Evolutionary conservation across 2,888 invertebrate genomes (phyloP).

Genomic region (Oegoconia quadripuncta): DNA sequence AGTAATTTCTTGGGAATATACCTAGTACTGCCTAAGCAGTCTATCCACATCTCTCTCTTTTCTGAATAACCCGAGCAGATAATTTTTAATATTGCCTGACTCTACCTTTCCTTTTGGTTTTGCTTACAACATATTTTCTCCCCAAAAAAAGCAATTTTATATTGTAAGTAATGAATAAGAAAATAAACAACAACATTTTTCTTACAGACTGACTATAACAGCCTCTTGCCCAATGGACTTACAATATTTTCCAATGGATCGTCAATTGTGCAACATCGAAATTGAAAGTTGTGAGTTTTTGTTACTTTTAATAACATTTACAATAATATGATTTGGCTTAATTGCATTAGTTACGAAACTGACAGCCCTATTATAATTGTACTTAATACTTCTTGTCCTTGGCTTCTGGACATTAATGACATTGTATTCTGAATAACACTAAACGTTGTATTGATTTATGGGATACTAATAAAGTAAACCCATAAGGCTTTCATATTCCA

Average conservation of each 20-base stretch:
- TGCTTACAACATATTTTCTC: too few relatives aligned
- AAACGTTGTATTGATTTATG: too few relatives aligned
- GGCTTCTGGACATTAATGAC: constrained; percentile 12
- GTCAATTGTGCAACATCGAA: constrained; percentile 96
- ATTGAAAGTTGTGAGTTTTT: constrained; percentile 96
- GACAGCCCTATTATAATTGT: background rate
- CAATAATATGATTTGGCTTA: background rate
- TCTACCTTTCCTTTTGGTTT: background rate
- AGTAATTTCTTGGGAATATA: too few relatives aligned
- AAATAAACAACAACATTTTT: constrained; percentile 1
- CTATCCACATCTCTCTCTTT: too few relatives aligned
- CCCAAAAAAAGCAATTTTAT: too few relatives aligned
- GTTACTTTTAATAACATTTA: background rate
- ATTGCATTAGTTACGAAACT: background rate
- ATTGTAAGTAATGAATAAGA: background rate
- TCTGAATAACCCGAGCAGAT: too few relatives aligned
- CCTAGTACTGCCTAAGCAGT: too few relatives aligned
- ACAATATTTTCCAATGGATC: constrained; percentile 97
- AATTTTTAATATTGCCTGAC: background rate
- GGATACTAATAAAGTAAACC: too few relatives aligned
- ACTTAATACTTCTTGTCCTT: background rate
- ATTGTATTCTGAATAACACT: constrained; percentile 19
- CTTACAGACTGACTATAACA: constrained; percentile 94
- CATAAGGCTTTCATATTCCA: constrained; percentile 39
- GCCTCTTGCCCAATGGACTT: constrained; percentile 98